Base-by-base conservation (phyloP, 2,113 vertebrate species). In the Pomatorhinus ruficollis region DNA sequence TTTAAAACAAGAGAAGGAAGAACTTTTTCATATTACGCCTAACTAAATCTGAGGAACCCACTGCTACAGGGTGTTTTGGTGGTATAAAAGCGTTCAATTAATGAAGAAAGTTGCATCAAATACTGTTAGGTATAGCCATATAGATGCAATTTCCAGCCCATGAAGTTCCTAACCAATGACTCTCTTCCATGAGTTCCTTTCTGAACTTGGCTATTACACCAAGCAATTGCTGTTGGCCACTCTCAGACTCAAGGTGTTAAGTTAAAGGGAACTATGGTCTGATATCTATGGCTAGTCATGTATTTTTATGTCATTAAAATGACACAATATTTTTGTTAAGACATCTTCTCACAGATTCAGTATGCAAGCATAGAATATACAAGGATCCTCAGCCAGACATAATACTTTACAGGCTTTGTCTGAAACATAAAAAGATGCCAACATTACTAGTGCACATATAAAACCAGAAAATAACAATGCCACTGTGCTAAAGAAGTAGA, bases 11-110 rank as follows among this genome's bases (percentile, higher is more conserved):
- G 35, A 91, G 39, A 81, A 89, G 92, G 30, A 83, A 87, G 60
- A 74, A 61, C 13, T 75, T 91, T 77, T 90, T 75, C 60, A 44
- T 71, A 18, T 83, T 77, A 39, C 23, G 50, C 9, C 6, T 37
- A 56, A 81, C 68, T 66, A 56, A 92, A 83, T 60, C 23, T 23
- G 27, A 90, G 56, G 44, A 78, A 90, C 21, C 87, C 16, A 6
- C 76, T 78, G 93, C 95, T 80, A 84, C 42, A 60, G 86, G 93
- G 71, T 83, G 60, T 90, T 93, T 87, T 87, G 39, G 60, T 92
- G 60, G 52, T 63, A 40, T 25, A 59, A 56, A 92, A 72, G 19
- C 53, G 40, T 71, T 76, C 81, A 93, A 75, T 89, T 87, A 90
- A 89, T 77, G 22, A 93, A 93, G 76, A 92, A 87, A 92, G 31